Evolutionary conservation across 2,113 vertebrate genomes (phyloP).

Genomic region (Scopus umbretta): DNA sequence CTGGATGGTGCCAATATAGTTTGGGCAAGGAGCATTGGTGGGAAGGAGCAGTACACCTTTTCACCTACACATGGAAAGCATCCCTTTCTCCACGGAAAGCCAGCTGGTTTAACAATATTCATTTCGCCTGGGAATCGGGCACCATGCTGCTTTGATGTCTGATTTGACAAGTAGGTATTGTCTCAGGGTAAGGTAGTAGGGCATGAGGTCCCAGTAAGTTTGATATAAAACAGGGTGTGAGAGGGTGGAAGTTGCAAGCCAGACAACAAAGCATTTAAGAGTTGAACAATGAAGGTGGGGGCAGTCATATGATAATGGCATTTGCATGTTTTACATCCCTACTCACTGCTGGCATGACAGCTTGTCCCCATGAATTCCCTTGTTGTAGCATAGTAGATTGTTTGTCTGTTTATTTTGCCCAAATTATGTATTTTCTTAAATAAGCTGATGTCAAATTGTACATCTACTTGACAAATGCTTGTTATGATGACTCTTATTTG

Average conservation of each 20-base stretch:
- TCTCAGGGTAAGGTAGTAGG: background rate
- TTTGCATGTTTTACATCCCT: background rate
- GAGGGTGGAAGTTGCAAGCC: background rate
- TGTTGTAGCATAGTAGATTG: background rate
- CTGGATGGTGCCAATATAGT: background rate
- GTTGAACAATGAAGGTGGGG: background rate
- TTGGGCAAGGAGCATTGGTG: fast-evolving
- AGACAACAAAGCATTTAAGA: background rate
- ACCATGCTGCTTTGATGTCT: background rate
- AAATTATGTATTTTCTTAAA: background rate
- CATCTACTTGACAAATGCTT: background rate
- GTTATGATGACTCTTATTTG: background rate
- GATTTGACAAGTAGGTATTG: background rate
- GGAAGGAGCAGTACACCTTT: background rate
- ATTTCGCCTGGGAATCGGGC: background rate
- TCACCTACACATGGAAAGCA: background rate
- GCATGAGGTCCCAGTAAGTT: background rate
- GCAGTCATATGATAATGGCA: background rate
- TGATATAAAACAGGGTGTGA: background rate
- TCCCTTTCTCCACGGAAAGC: background rate
- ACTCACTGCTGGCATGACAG: background rate
- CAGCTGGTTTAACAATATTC: background rate
- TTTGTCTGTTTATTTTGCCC: background rate
- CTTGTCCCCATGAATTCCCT: background rate
- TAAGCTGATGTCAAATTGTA: background rate